Percentiles rank a stretch among this genome's conserved stretches.
These are phyloP conservation scores for Erebia epiphron DNA, from an alignment of 2,888 invertebrate genomes.

Conservation along the genomic window DNA sequence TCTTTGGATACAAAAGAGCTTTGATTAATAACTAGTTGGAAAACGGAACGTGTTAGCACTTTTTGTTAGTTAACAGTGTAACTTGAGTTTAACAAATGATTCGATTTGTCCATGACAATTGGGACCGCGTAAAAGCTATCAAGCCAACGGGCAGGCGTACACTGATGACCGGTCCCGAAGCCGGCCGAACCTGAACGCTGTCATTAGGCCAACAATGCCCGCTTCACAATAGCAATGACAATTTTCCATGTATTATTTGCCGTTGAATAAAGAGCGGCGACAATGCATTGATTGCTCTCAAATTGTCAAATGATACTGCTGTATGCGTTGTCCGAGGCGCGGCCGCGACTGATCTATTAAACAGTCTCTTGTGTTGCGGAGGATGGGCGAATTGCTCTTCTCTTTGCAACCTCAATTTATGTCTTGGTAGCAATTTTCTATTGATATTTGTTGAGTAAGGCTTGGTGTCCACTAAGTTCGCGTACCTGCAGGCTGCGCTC, in stretches of 20 bases:
- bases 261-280: conserved; percentile 82
- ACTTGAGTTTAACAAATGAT: conserved; percentile 28
- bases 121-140: conserved; percentile 48
- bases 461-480: background rate
- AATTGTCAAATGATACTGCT: conserved; percentile 82
- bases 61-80: conserved; percentile 18
- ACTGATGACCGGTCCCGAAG: conserved; percentile 71
- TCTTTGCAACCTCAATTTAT: conserved; percentile 17
- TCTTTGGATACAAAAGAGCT: background rate
- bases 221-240: conserved; percentile 76
- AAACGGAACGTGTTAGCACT: conserved; percentile 15
- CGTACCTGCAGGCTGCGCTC: background rate
- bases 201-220: conserved; percentile 78
- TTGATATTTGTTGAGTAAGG: conserved; percentile 1
- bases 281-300: conserved; percentile 82
- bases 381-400: conserved; percentile 26
- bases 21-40: conserved; percentile 4
- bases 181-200: conserved; percentile 72
- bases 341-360: conserved; percentile 71
- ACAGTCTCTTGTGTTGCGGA: conserved; percentile 43
- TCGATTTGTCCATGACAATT: conserved; percentile 30
- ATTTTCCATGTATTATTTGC: conserved; percentile 82
- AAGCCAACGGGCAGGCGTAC: conserved; percentile 56
- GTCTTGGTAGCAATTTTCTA: conserved; percentile 8
- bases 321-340: conserved; percentile 77